Conservation (phyloP, 2,113 vertebrate species). For the Petrocephalus zakoni region DNA sequence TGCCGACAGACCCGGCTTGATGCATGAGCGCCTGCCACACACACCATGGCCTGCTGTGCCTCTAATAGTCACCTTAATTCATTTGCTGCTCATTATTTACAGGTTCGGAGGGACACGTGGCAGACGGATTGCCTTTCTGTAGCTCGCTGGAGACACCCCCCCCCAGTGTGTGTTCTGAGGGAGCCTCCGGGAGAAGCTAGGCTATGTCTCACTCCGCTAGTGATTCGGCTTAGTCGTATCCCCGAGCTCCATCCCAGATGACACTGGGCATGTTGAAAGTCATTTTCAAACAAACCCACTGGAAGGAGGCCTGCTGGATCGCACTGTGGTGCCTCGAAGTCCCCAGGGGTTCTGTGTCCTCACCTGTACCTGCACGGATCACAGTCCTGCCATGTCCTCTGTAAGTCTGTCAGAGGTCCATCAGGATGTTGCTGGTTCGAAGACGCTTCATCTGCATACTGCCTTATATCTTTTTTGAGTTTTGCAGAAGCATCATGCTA, state of each 20-base stretch:
- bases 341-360: background rate
- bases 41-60: constrained; percentile 8
- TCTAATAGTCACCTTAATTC: constrained; percentile 34
- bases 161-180: background rate
- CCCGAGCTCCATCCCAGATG: background rate
- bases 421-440: background rate
- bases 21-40: constrained; percentile 7
- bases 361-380: background rate
- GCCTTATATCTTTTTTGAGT: background rate
- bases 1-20: background rate
- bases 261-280: background rate
- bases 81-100: constrained; percentile 38
- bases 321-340: background rate
- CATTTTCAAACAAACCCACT: background rate
- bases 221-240: background rate
- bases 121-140: constrained; percentile 1
- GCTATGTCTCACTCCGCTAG: background rate
- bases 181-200: background rate
- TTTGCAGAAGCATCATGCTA: background rate
- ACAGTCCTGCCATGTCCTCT: background rate
- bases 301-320: background rate
- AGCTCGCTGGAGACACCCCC: background rate
- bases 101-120: constrained; percentile 26
- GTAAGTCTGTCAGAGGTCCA: background rate
- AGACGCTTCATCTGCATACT: background rate